Percentiles rank a stretch among this genome's conserved stretches.
These are phyloP conservation scores for Sebastes dallii DNA, from an alignment of 2,797 vertebrate genomes.

Conservation along the genomic window DNA sequence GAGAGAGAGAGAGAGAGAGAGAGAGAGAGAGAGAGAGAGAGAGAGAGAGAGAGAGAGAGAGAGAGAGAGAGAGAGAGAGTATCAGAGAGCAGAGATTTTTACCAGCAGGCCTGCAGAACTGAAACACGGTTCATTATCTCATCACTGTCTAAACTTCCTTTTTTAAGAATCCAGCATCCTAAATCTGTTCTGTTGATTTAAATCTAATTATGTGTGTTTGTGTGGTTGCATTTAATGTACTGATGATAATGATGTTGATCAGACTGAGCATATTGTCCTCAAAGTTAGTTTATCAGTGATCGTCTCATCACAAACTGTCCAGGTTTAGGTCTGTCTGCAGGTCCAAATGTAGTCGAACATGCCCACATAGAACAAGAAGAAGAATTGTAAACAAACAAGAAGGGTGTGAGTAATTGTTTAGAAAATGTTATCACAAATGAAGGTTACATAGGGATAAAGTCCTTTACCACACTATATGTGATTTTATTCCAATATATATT, in stretches of 20 bases:
- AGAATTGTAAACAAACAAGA: not conserved
- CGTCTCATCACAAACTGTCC: not conserved
- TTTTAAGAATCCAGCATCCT: not conserved
- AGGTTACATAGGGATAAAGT: not conserved
- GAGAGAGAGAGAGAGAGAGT: not conserved
- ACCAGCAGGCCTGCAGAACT: not conserved
- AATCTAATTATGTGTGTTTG: not conserved
- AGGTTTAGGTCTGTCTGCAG: not conserved
- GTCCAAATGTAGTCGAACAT: not conserved
- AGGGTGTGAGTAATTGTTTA: too few species aligned
- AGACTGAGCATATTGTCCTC: not conserved
- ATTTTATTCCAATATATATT: not conserved
- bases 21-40: not conserved
- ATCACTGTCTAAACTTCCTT: conserved; percentile 7
- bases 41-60: not conserved
- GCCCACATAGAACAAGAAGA: not conserved
- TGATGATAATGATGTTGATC: not conserved
- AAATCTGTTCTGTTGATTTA: not conserved
- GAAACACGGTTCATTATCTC: conserved; percentile 9
- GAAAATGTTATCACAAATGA: not conserved
- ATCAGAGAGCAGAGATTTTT: conserved; percentile 10
- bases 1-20: not conserved
- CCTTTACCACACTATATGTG: not conserved
- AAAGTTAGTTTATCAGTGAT: not conserved
- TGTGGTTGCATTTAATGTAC: not conserved